A percentile compares a stretch with the other conserved stretches of the same genome.
Conservation (phyloP, 2,113 vertebrate species). For the Cnemophilus loriae region DNA sequence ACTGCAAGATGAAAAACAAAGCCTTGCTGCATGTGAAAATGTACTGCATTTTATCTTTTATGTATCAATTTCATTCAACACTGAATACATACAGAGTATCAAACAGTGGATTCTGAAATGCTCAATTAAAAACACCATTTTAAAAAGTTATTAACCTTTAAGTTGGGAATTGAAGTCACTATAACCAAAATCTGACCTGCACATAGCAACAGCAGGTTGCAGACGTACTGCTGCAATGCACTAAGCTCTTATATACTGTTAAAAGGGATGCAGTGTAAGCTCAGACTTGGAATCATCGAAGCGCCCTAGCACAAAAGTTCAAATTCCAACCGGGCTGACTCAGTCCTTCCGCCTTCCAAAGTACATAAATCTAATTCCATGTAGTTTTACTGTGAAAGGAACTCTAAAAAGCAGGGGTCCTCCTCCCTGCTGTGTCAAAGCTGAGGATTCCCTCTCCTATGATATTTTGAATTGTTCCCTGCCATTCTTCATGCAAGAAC, state of each 20-base stretch:
- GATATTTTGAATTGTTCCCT: background rate
- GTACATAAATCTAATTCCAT: constrained; percentile 48
- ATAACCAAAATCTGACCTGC: background rate
- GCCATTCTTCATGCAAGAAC: background rate
- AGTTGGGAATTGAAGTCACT: background rate
- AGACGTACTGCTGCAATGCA: background rate
- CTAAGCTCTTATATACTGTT: background rate
- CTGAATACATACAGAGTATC: background rate
- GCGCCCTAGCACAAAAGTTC: constrained; percentile 51
- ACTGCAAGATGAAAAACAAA: constrained; percentile 2
- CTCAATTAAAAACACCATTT: background rate
- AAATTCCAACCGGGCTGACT: constrained; percentile 52
- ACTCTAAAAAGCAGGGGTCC: constrained; percentile 30
- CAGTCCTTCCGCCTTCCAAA: constrained; percentile 46
- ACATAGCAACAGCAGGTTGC: background rate
- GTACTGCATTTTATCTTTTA: background rate
- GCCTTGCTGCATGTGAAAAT: background rate
- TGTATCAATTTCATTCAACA: background rate
- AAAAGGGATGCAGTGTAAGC: background rate
- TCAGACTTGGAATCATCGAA: background rate
- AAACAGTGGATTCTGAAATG: background rate
- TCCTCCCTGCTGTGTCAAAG: background rate
- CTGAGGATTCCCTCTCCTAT: background rate
- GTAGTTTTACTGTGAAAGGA: constrained; percentile 17
- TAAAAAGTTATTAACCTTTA: background rate